These are phyloP conservation scores for Chromobotia macracanthus DNA, from an alignment of 2,797 vertebrate genomes.

Conservation along the genomic window DNA sequence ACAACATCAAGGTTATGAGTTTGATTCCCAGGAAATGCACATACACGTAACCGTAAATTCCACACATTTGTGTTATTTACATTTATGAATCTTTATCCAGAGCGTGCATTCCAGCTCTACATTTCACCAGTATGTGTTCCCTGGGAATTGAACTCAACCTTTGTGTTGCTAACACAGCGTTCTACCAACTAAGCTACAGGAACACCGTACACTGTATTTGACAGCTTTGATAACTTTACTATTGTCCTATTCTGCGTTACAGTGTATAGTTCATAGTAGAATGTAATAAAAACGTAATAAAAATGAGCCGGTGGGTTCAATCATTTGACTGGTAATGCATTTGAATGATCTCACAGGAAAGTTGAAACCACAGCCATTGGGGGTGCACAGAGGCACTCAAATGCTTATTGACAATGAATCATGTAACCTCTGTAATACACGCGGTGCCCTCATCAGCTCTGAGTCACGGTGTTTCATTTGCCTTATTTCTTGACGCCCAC, in stretches of 20 bases:
- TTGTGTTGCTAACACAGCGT: too few species aligned
- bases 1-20: too few species aligned
- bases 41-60: too few species aligned
- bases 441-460: slow-evolving; percentile 13
- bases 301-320: too few species aligned
- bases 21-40: too few species aligned
- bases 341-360: neutral
- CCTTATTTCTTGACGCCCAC: slow-evolving; percentile 48
- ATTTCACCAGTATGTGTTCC: too few species aligned
- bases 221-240: neutral
- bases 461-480: slow-evolving; percentile 34
- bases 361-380: neutral
- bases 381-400: neutral
- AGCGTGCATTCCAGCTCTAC: too few species aligned
- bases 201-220: too few species aligned
- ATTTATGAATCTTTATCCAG: too few species aligned
- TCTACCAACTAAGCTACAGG: too few species aligned
- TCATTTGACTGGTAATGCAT: neutral
- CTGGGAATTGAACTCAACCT: too few species aligned
- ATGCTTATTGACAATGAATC: neutral
- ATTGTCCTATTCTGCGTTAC: neutral
- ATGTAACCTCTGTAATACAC: neutral
- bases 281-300: neutral
- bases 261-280: neutral
- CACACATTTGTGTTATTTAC: too few species aligned